A percentile compares a stretch with the other conserved stretches of the same genome.
These are phyloP conservation scores for Onychomys leucogaster DNA, from an alignment of 2,797 vertebrate species.

Conservation along the genomic window DNA sequence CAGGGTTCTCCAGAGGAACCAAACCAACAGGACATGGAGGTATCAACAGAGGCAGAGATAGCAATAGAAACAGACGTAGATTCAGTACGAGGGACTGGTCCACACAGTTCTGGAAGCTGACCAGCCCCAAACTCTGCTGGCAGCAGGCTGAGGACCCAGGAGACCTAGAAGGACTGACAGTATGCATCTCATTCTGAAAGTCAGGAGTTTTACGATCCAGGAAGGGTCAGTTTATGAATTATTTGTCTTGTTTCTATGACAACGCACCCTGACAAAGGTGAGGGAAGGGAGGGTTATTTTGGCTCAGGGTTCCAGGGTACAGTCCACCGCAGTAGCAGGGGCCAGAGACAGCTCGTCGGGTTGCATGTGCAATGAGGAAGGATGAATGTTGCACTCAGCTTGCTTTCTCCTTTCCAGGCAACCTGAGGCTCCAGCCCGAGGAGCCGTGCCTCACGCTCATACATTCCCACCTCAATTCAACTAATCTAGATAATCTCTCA, in stretches of 20 bases:
- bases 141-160: background rate
- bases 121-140: background rate
- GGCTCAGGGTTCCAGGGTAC: background rate
- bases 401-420: background rate
- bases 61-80: background rate
- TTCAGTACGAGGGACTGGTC: background rate
- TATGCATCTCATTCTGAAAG: background rate
- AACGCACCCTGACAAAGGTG: background rate
- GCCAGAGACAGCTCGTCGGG: fast-evolving
- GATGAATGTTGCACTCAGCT: fast-evolving
- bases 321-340: background rate
- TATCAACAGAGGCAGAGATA: background rate
- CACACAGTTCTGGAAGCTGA: background rate
- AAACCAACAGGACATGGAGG: background rate
- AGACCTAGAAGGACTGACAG: background rate
- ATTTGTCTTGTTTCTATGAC: background rate
- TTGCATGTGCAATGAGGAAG: background rate
- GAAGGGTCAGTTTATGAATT: background rate
- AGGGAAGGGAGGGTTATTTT: background rate
- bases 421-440: too few species aligned
- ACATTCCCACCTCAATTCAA: background rate
- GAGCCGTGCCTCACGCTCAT: background rate
- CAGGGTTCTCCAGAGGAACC: background rate
- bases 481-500: background rate
- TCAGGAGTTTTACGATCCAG: background rate